Evolutionary conservation across 2,888 invertebrate genomes (phyloP).

Genomic region (Cynaeus angustus): DNA sequence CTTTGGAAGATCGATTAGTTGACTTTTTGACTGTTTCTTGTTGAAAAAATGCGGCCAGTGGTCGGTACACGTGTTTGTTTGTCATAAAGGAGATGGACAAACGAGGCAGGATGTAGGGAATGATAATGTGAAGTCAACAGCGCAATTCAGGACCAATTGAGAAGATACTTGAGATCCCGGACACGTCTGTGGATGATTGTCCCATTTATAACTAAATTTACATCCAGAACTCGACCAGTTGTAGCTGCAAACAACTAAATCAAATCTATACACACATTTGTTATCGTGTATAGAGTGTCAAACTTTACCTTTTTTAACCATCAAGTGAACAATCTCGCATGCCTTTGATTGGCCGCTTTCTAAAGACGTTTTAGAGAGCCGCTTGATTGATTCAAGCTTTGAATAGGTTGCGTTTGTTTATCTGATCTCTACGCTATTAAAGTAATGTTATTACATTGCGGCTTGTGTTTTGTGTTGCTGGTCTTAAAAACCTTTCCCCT

Average conservation of each 20-base stretch:
- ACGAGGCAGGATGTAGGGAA: constrained; percentile 56
- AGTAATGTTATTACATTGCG: constrained; percentile 61
- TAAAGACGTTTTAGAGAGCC: constrained; percentile 67
- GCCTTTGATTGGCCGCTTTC: constrained; percentile 68
- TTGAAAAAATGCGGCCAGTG: constrained; percentile 31
- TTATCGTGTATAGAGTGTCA: constrained; percentile 34
- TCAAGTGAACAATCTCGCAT: constrained; percentile 53
- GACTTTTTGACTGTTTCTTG: constrained; percentile 3
- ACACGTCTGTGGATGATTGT: constrained; percentile 53
- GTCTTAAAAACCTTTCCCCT: constrained; percentile 49
- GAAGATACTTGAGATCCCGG: constrained; percentile 51
- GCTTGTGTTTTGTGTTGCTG: constrained; percentile 53
- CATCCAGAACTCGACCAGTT: constrained; percentile 57
- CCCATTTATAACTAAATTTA: constrained; percentile 48
- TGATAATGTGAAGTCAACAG: constrained; percentile 62
- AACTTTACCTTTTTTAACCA: constrained; percentile 49
- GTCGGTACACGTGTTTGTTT: constrained; percentile 50
- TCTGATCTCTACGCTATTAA: constrained; percentile 61
- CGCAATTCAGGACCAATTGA: constrained; percentile 60
- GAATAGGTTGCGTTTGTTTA: constrained; percentile 58
- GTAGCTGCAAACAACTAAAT: constrained; percentile 61
- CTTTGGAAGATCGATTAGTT: constrained; percentile 43
- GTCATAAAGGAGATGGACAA: constrained; percentile 40
- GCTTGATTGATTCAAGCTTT: constrained; percentile 47
- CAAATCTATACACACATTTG: constrained; percentile 41